These are phyloP conservation scores for Exocentrus adspersus DNA, from an alignment of 2,888 invertebrate species.

Conservation along the genomic window DNA sequence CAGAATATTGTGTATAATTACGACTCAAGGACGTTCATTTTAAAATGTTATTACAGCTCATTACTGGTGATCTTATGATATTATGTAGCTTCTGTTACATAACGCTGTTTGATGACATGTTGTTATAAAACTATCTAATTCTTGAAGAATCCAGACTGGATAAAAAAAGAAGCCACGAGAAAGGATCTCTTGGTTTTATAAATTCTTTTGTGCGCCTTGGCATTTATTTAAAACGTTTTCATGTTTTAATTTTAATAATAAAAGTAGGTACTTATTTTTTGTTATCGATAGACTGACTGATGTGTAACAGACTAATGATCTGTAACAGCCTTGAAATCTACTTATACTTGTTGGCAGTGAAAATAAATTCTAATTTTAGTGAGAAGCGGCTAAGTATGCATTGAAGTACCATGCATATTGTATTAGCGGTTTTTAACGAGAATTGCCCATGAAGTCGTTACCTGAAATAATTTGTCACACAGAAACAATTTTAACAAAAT, in stretches of 20 bases:
- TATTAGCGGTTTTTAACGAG: constrained; percentile 20
- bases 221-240: too few species aligned
- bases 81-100: constrained; percentile 1
- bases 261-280: not conserved
- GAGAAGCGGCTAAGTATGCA: constrained; percentile 32
- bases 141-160: not conserved
- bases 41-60: constrained; percentile 10
- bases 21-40: constrained; percentile 17
- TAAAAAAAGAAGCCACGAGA: too few species aligned
- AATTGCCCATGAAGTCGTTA: too few species aligned
- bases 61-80: constrained; percentile 9
- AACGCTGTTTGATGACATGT: not conserved
- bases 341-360: constrained; percentile 42
- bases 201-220: too few species aligned
- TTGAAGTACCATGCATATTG: constrained; percentile 24
- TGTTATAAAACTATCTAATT: not conserved
- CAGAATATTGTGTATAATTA: constrained; percentile 18
- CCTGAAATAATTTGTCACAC: not conserved
- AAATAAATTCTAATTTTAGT: constrained; percentile 43
- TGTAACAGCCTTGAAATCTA: constrained; percentile 38
- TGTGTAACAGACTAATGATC: constrained; percentile 30
- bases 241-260: too few species aligned
- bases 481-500: not conserved
- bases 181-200: too few species aligned
- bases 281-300: constrained; percentile 23